These are phyloP conservation scores for Ernsta delagoae DNA, from an alignment of 2,888 invertebrate genomes.

Conservation along the genomic window DNA sequence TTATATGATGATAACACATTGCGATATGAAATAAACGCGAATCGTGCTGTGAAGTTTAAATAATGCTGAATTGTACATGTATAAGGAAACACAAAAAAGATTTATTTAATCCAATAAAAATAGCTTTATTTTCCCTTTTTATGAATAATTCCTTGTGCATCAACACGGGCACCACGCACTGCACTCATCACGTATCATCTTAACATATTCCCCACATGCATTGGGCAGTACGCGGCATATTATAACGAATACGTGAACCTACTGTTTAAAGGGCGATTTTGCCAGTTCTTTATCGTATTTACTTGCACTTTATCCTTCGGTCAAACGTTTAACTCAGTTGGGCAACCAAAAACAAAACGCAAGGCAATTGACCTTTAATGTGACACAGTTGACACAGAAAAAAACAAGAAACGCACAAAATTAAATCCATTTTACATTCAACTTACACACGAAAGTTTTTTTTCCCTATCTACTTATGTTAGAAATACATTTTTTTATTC, in stretches of 20 bases:
- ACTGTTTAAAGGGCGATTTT: constrained; percentile 55
- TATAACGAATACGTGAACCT: constrained; percentile 56
- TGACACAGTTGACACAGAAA: constrained; percentile 35
- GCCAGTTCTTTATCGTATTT: constrained; percentile 62
- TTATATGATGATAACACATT: too few relatives aligned
- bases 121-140: constrained; percentile 26
- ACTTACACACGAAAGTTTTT: not conserved
- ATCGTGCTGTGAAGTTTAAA: not conserved
- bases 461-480: too few relatives aligned
- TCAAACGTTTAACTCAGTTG: constrained; percentile 38
- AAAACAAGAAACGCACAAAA: constrained; percentile 27
- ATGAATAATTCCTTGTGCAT: constrained; percentile 53
- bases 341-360: constrained; percentile 37
- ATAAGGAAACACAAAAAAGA: constrained; percentile 15
- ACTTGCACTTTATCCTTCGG: constrained; percentile 41
- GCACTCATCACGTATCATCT: constrained; percentile 47
- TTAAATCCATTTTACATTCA: constrained; percentile 17
- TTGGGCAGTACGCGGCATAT: constrained; percentile 54
- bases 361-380: constrained; percentile 38
- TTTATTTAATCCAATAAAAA: constrained; percentile 13
- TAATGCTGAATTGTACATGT: not conserved
- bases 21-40: not conserved
- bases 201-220: constrained; percentile 63
- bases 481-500: too few relatives aligned
- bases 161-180: constrained; percentile 42